phyloP scores from a whole-genome alignment of 37 sponge, comb jelly and placozoan species.

The Mnemiopsis leidyi region DNA sequence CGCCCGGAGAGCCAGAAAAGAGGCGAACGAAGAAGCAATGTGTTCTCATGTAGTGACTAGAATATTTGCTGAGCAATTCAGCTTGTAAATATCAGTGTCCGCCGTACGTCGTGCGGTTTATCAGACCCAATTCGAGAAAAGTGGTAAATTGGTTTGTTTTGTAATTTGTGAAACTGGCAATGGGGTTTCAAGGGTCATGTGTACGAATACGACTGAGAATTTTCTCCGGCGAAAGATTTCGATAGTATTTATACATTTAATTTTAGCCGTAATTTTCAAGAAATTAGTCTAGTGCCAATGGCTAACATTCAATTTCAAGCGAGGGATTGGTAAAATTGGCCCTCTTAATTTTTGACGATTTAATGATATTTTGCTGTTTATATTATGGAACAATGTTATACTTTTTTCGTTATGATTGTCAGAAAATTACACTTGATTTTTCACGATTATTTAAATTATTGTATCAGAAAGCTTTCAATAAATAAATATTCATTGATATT shows the following conservation, averaged over 20 bases:
- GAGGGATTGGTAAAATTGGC: neutral
- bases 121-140: too few species aligned
- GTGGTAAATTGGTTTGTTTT: too few species aligned
- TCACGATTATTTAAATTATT: neutral
- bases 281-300: too few species aligned
- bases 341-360: neutral
- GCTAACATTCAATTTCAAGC: too few species aligned
- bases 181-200: too few species aligned
- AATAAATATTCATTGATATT: neutral
- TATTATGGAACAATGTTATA: neutral
- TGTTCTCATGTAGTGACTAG: constrained; percentile 1
- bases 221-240: too few species aligned
- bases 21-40: constrained; percentile 44
- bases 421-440: neutral
- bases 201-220: too few species aligned
- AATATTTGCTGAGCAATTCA: neutral
- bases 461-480: neutral
- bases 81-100: neutral
- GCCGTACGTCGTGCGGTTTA: too few species aligned
- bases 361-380: neutral
- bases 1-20: neutral
- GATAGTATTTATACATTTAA: too few species aligned
- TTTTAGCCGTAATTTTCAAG: too few species aligned
- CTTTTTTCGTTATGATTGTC: neutral
- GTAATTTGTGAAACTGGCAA: too few species aligned